Percentiles rank a stretch among this genome's conserved stretches.
Evolutionary conservation across 1,140 invertebrate species (phyloP).

Genomic region (Drosophila repletoides): DNA sequence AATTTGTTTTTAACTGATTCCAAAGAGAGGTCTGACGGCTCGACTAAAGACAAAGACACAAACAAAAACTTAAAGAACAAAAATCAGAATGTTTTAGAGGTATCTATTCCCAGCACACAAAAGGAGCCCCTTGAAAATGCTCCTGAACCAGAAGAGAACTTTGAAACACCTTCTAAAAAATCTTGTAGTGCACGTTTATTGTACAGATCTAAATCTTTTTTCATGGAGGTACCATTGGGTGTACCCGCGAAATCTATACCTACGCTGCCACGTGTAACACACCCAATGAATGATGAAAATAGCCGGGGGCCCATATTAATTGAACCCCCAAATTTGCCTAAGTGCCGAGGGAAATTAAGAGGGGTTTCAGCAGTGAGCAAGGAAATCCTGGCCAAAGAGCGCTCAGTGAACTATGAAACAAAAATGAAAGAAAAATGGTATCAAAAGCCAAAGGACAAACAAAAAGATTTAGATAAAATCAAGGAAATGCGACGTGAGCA

Average conservation of each 20-base stretch:
- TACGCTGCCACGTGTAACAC: neutral
- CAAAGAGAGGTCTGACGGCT: too few relatives aligned
- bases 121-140: too few relatives aligned
- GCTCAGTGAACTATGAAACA: conserved; percentile 15
- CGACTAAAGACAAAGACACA: too few relatives aligned
- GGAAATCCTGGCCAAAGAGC: conserved; percentile 34
- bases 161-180: neutral
- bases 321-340: conserved; percentile 50
- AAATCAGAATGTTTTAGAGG: too few relatives aligned
- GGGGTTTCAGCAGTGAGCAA: conserved; percentile 45
- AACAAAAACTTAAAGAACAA: too few relatives aligned
- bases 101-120: neutral
- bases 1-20: too few relatives aligned
- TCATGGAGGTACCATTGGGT: too few relatives aligned
- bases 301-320: conserved; percentile 42
- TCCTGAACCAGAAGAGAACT: neutral
- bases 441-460: conserved; percentile 53
- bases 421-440: conserved; percentile 58
- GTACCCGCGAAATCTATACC: too few relatives aligned
- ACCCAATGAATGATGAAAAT: neutral
- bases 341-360: conserved; percentile 48
- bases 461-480: conserved; percentile 24
- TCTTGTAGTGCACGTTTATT: neutral
- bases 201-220: conserved; percentile 6
- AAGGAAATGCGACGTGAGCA: conserved; percentile 60